Conservation (phyloP, 2,888 invertebrate genomes). For the Drosophila testacea region DNA sequence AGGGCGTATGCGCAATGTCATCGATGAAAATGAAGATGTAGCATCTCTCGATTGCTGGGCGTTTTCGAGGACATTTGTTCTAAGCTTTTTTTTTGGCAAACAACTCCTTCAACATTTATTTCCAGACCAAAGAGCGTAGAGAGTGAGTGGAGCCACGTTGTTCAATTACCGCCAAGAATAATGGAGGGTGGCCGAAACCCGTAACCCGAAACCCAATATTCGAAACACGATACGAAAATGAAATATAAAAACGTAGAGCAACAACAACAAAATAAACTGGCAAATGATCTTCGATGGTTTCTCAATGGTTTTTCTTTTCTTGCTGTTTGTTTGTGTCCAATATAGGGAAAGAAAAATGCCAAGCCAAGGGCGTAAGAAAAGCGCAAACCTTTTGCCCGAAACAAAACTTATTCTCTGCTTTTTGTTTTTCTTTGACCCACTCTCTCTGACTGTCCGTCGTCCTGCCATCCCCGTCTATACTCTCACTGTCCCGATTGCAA, state of each 20-base stretch:
- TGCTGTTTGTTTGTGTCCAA: slow-evolving; percentile 46
- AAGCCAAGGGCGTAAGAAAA: slow-evolving; percentile 43
- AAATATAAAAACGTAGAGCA: slow-evolving; percentile 52
- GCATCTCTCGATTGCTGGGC: slow-evolving; percentile 43
- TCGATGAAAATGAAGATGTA: slow-evolving; percentile 68
- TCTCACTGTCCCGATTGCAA: slow-evolving; percentile 14
- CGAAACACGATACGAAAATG: slow-evolving; percentile 52
- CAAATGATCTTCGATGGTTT: slow-evolving; percentile 71
- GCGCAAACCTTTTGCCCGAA: slow-evolving; percentile 60
- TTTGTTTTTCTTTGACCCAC: slow-evolving; percentile 62
- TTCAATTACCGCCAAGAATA: slow-evolving; percentile 81
- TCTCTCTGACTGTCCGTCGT: slow-evolving; percentile 23
- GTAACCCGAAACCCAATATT: slow-evolving; percentile 19
- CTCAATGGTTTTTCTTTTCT: slow-evolving; percentile 46
- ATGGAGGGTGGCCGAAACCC: slow-evolving; percentile 57
- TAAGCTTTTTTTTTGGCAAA: slow-evolving; percentile 62
- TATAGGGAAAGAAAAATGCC: slow-evolving; percentile 30
- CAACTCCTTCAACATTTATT: slow-evolving; percentile 65
- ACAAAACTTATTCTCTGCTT: slow-evolving; percentile 53
- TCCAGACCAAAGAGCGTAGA: slow-evolving; percentile 38
- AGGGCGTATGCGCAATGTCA: slow-evolving; percentile 59
- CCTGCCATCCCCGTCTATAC: slow-evolving; percentile 6
- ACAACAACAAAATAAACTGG: slow-evolving; percentile 22
- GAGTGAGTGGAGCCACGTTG: slow-evolving; percentile 61
- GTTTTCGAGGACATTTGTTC: slow-evolving; percentile 60